phyloP scores from a whole-genome alignment of 2,797 vertebrate genomes.

The Parauchenoglanis ngamensis region DNA sequence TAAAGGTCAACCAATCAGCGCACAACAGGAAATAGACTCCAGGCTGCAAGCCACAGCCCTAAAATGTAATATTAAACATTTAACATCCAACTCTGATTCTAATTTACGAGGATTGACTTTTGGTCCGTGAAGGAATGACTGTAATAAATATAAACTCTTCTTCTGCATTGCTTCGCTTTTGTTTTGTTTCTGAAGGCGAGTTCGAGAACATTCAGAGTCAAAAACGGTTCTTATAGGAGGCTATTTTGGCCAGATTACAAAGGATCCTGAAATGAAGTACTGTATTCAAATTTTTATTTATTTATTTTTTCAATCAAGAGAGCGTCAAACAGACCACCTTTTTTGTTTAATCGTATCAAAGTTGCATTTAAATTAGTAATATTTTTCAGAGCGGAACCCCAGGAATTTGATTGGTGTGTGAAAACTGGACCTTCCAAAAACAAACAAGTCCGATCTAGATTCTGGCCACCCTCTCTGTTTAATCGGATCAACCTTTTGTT shows the following conservation, averaged over 20 bases:
- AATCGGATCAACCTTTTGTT: not conserved
- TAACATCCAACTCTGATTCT: not conserved
- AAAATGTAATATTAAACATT: not conserved
- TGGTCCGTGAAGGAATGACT: not conserved
- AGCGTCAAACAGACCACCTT: too few species aligned
- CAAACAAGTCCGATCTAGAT: not conserved
- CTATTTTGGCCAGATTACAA: not conserved
- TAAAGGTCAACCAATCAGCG: conserved; percentile 26
- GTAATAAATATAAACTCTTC: not conserved
- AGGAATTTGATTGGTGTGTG: not conserved
- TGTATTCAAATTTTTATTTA: not conserved
- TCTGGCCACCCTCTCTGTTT: not conserved
- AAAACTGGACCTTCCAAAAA: not conserved
- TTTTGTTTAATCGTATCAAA: not conserved
- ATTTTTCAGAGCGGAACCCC: not conserved
- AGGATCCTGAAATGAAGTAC: not conserved
- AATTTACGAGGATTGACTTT: not conserved
- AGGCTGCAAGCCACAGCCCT: not conserved
- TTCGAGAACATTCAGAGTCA: not conserved
- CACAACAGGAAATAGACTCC: not conserved
- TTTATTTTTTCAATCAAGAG: too few species aligned
- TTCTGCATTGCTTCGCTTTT: not conserved
- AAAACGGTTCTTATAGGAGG: not conserved
- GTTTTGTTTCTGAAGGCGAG: not conserved
- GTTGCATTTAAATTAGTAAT: not conserved